Base-by-base conservation (phyloP, 2,888 invertebrate species). In the Dryobotodes eremita region DNA sequence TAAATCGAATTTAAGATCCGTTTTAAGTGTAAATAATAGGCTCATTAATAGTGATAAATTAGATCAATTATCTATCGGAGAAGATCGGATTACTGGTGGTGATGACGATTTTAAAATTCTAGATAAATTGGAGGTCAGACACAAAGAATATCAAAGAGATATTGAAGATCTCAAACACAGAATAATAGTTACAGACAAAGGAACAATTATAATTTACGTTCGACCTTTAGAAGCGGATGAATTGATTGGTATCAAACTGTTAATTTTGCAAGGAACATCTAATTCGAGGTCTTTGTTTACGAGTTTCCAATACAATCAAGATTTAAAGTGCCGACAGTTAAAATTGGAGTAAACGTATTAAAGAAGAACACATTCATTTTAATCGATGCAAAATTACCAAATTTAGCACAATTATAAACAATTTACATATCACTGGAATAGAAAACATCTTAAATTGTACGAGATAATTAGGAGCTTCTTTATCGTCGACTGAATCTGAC, bases 231-330 rank as follows among this genome's bases (percentile, higher is more conserved):
- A 84, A 87, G 80, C 92, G 91, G 92, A 90, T 86, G 85, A 89
- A 78, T 78, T 88, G 90, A 92, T 91, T 91, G 83, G 78, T 83
- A 82, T 80, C 79, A 83, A 81, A 86, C 83, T 77, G 75, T 79
- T 85, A 87, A 86, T 83, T 86, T 84, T 88, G 82, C 86, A 86
- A 91, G 84, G 86, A 86, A 90, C 82, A 89, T 88, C 87, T 83
- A 84, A 87, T 88, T 85, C 86, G 89, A 92, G 92, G 92, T 81
- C 88, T 84, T 83, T 87, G 76, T 79, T 86, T 68, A 85, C 79
- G 83, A 89, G 88, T 91, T 90, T 90, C 90, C 86, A 89, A 90
- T 87, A 86, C 86, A 86, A 88, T 88, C 87, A 86, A 88, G 83
- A 83, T 83, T 73, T 77, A 88, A 90, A 85, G 80, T 87, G 79